A percentile compares a stretch with the other conserved stretches of the same genome.
phyloP scores from a whole-genome alignment of 2,113 vertebrate genomes.

The Chiloscyllium plagiosum region DNA sequence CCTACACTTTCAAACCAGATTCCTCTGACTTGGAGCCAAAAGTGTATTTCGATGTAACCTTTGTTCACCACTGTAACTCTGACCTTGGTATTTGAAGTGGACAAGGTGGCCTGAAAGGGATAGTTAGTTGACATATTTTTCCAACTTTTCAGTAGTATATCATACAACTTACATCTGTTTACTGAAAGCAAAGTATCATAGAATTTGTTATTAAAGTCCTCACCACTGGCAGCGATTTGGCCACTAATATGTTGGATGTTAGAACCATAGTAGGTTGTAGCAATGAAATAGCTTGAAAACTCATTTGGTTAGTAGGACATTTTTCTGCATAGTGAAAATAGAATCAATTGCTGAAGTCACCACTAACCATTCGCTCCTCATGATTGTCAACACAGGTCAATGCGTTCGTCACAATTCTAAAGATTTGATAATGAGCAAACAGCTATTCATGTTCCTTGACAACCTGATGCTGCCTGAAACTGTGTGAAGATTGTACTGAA shows the following conservation, averaged over 20 bases:
- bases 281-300: neutral
- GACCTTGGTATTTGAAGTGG: neutral
- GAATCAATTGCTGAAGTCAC: neutral
- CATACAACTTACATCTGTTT: neutral
- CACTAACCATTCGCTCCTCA: neutral
- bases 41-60: neutral
- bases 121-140: neutral
- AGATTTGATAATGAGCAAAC: neutral
- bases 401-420: neutral
- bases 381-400: no score
- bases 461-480: neutral
- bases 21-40: neutral
- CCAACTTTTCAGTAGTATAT: neutral
- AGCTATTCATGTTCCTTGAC: neutral
- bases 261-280: neutral
- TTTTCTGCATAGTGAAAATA: no score
- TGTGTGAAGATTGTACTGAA: neutral
- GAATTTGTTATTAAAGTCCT: neutral
- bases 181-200: neutral
- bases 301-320: neutral
- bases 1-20: no score
- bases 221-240: neutral
- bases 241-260: neutral
- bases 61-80: neutral
- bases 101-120: neutral